These are phyloP conservation scores for Ashinkailepas kermadecensis DNA, from an alignment of 2,888 invertebrate species.

Conservation along the genomic window DNA sequence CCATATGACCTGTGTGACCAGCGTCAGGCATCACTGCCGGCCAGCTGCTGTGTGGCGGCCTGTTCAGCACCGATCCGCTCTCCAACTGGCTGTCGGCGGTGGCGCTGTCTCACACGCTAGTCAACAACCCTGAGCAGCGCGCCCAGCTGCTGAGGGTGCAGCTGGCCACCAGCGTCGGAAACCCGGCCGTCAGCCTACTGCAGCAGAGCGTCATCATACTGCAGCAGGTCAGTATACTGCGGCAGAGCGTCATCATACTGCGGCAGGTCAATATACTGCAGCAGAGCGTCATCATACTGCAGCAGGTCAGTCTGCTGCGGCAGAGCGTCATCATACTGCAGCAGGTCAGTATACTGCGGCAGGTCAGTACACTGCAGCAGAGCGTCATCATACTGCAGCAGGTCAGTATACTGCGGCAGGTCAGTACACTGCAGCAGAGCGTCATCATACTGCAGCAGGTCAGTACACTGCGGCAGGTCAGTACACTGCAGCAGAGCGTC, in stretches of 20 bases:
- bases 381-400: too few relatives aligned
- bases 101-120: slow-evolving; percentile 78
- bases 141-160: slow-evolving; percentile 76
- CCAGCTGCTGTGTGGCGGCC: slow-evolving; percentile 83
- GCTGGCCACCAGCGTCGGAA: slow-evolving; percentile 72
- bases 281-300: too few relatives aligned
- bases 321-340: too few relatives aligned
- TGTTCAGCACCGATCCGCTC: slow-evolving; percentile 77
- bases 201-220: slow-evolving; percentile 79
- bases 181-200: slow-evolving; percentile 78
- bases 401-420: not conserved
- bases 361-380: not conserved
- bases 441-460: slow-evolving; percentile 14
- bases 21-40: slow-evolving; percentile 54
- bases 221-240: slow-evolving; percentile 48
- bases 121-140: slow-evolving; percentile 57
- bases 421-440: slow-evolving; percentile 8
- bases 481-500: not conserved
- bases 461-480: slow-evolving; percentile 38
- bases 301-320: too few relatives aligned
- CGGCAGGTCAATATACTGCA: too few relatives aligned
- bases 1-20: slow-evolving; percentile 29
- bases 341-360: too few relatives aligned
- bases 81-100: slow-evolving; percentile 95
- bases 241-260: not conserved